phyloP scores from a whole-genome alignment of 2,113 vertebrate genomes.

The Eira barbara region DNA sequence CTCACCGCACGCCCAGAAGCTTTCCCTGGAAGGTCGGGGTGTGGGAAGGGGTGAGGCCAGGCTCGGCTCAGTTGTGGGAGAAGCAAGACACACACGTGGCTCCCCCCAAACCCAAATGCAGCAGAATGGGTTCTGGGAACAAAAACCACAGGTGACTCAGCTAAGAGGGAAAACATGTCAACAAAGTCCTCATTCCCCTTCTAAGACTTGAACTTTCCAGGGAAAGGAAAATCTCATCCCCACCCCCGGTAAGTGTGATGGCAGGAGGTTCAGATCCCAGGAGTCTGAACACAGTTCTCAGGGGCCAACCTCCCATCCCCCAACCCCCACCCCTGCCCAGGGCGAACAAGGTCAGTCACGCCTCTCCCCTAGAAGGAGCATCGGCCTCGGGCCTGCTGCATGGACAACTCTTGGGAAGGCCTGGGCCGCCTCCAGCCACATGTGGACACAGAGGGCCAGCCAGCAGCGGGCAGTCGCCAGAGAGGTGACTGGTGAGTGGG shows the following conservation, averaged over 20 bases:
- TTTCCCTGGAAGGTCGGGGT: slow-evolving; percentile 34
- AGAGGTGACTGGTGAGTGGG: rapidly evolving
- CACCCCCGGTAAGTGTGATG: too few species aligned
- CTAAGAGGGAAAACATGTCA: not conserved
- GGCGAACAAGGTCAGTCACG: not conserved
- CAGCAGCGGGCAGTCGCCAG: rapidly evolving
- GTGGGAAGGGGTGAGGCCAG: not conserved
- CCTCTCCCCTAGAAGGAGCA: too few species aligned
- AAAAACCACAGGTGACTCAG: slow-evolving; percentile 69
- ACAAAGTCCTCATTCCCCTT: not conserved
- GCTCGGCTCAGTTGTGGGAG: not conserved
- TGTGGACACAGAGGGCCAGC: not conserved
- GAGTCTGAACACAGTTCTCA: not conserved
- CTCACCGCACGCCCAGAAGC: not conserved
- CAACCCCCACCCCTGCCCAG: too few species aligned
- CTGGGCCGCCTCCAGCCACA: rapidly evolving
- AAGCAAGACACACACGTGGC: not conserved
- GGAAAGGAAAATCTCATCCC: not conserved
- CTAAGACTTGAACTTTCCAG: not conserved
- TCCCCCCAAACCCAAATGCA: slow-evolving; percentile 13
- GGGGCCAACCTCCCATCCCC: not conserved
- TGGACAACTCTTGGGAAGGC: not conserved
- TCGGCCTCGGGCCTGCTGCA: not conserved
- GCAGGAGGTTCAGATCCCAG: not conserved
- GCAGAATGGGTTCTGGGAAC: slow-evolving; percentile 54